Evolutionary conservation across 2,113 vertebrate genomes (phyloP).

Genomic region (Hippocampus abdominalis): DNA sequence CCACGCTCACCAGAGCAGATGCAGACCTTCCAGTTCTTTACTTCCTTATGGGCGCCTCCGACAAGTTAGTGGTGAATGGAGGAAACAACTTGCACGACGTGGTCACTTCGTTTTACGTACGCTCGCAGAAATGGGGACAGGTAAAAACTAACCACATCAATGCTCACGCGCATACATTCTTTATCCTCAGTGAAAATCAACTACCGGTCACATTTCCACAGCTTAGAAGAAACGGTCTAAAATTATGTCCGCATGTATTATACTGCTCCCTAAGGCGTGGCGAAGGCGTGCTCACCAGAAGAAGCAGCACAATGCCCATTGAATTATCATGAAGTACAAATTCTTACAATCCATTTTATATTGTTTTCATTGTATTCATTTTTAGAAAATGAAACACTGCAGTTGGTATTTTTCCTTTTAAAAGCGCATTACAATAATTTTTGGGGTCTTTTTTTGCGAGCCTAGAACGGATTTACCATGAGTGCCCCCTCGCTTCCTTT

Average conservation of each 20-base stretch:
- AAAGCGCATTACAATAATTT: not conserved
- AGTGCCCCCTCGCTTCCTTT: not conserved
- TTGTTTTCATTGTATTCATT: no score
- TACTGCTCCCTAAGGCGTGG: no score
- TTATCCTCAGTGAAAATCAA: no score
- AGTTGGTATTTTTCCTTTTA: not conserved
- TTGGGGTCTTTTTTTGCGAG: not conserved
- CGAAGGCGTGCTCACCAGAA: no score
- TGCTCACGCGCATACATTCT: no score
- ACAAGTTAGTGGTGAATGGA: constrained; percentile 72
- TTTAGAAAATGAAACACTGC: no score
- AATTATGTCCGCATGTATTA: no score
- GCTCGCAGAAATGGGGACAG: constrained; percentile 64
- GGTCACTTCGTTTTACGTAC: constrained; percentile 66
- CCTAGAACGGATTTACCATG: not conserved
- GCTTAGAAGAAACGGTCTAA: no score
- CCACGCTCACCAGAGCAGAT: constrained; percentile 67
- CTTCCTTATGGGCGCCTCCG: constrained; percentile 67
- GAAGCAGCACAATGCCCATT: no score
- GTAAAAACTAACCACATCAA: constrained; percentile 14
- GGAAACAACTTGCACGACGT: constrained; percentile 69
- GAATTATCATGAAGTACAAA: no score
- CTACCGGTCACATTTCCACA: no score
- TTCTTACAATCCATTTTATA: no score
- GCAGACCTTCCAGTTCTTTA: constrained; percentile 68